Base-by-base conservation (phyloP, 2,113 vertebrate genomes). In the Cavia porcellus region DNA sequence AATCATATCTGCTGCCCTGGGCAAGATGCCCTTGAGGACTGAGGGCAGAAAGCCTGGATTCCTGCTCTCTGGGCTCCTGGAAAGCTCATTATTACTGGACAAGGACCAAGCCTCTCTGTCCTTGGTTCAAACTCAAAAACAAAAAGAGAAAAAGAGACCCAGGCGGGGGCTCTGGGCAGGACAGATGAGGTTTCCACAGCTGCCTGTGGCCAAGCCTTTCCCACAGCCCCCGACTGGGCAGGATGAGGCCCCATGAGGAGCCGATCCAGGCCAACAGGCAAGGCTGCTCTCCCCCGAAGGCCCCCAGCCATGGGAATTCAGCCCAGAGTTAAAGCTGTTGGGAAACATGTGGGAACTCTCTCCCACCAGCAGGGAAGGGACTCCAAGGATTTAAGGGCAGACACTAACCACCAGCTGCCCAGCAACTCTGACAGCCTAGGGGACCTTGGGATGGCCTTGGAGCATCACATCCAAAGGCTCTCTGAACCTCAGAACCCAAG, bases 61-160 rank as follows among this genome's bases (percentile, higher is more conserved):
- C 55, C 59, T 89, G 28, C 75, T 68, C 87, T 59, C 61, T 59
- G 72, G 72, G 64, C 57, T 97, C 68, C 86, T 66, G 80, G 83
- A 52, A 96, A 84, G 52, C 91, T 95, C 92, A 68, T 47, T 86
- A 86, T 85, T 72, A 52, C 85, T 85, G 85, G 93, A 96, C 61
- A 52, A 64, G 35, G 30, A 94, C 95, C 94, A 95, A 92, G 94
- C 86, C 86, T 96, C 89, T 86, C 66, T 95, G 96, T 75, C 89
- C 82, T 93, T 97, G 94, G 68, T 96, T 91, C 86, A 96, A 89
- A 89, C 30, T 96, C 50, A 61, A 81, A 52, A 35, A 35, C 30
- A 19, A 32, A 86, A 52, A 66, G 74, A 86, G 57, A 79, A 75
- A 57, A 81, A 50, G 47, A 77, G 47, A 19, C 17, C 15, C 68